Evolutionary conservation across 2,888 invertebrate genomes (phyloP).

Genomic region (Chymomyza procnemis): DNA sequence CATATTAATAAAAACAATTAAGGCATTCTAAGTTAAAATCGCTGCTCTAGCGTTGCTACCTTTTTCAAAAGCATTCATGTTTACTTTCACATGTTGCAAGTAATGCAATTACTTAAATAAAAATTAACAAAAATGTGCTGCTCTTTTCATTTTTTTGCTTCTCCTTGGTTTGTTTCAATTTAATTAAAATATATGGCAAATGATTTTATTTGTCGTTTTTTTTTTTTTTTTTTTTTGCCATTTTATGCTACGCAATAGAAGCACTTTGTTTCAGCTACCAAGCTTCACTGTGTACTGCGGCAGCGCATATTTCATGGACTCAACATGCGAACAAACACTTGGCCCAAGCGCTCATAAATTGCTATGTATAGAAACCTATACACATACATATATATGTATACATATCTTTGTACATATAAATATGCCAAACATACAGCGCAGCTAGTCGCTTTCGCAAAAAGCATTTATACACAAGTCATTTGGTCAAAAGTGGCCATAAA

Average conservation of each 20-base stretch:
- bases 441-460: slow-evolving; percentile 13
- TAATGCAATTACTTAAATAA: too few relatives aligned
- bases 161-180: neutral
- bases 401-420: neutral
- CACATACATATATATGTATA: neutral
- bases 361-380: neutral
- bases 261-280: neutral
- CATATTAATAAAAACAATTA: too few relatives aligned
- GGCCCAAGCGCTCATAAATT: slow-evolving; percentile 17
- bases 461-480: slow-evolving; percentile 45
- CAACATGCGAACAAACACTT: slow-evolving; percentile 31
- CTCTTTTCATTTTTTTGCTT: neutral
- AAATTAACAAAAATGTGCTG: neutral
- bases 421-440: neutral
- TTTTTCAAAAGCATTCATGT: too few relatives aligned
- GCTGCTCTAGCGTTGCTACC: too few relatives aligned
- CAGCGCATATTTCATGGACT: slow-evolving; percentile 44
- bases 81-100: too few relatives aligned
- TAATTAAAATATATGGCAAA: slow-evolving; percentile 58
- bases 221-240: neutral
- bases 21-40: too few relatives aligned
- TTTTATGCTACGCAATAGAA: neutral
- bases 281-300: slow-evolving; percentile 23
- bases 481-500: slow-evolving; percentile 51
- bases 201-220: too few relatives aligned